phyloP scores from a whole-genome alignment of 2,888 invertebrate species.

The Drosophila nigritarsus region DNA sequence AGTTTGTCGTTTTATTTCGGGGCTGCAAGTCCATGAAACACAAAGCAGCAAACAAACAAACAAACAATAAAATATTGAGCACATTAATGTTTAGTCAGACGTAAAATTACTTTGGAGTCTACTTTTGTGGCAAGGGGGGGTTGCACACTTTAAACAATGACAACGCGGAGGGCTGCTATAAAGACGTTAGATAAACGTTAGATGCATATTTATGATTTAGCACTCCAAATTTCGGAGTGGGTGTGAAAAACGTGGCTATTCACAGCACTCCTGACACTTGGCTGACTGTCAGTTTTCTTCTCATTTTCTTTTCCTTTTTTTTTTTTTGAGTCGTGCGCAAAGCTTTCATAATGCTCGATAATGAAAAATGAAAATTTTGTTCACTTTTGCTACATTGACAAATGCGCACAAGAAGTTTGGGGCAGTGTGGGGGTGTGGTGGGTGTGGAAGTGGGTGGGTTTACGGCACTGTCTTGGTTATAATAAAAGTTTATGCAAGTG shows the following conservation, averaged over 20 bases:
- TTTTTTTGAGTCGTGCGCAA: slow-evolving; percentile 36
- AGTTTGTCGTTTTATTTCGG: slow-evolving; percentile 40
- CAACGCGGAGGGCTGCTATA: slow-evolving; percentile 61
- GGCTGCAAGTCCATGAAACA: slow-evolving; percentile 48
- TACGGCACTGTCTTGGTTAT: slow-evolving; percentile 41
- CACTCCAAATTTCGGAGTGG: slow-evolving; percentile 43
- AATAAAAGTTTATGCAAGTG: slow-evolving; percentile 82
- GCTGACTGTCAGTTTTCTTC: slow-evolving; percentile 54
- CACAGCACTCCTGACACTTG: slow-evolving; percentile 41
- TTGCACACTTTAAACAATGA: slow-evolving; percentile 73
- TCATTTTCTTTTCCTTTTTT: neutral
- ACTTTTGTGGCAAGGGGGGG: slow-evolving; percentile 52
- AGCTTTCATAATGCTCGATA: slow-evolving; percentile 82
- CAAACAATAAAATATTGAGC: slow-evolving; percentile 85
- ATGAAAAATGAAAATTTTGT: slow-evolving; percentile 80
- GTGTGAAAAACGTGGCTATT: slow-evolving; percentile 40
- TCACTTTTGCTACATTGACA: slow-evolving; percentile 79
- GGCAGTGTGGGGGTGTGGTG: neutral
- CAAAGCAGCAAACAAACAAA: slow-evolving; percentile 80
- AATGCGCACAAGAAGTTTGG: slow-evolving; percentile 47
- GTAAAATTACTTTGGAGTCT: slow-evolving; percentile 85
- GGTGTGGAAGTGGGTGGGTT: slow-evolving; percentile 6
- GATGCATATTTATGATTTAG: slow-evolving; percentile 81
- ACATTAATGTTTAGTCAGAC: slow-evolving; percentile 86
- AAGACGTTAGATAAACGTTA: slow-evolving; percentile 79